Conservation (phyloP, 1,140 invertebrate species). For the Diuraphis noxia region DNA sequence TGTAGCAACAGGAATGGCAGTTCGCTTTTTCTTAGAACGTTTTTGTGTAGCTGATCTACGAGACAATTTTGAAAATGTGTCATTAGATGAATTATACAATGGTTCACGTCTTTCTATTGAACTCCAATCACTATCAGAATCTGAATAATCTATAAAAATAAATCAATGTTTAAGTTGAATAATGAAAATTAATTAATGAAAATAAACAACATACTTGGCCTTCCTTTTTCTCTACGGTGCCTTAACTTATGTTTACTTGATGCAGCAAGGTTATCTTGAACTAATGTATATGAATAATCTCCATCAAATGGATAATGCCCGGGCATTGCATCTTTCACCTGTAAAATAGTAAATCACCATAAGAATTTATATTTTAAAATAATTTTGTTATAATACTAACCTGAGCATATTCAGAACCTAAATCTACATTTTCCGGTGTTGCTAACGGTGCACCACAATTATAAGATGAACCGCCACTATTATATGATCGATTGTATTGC, state of each 20-base stretch:
- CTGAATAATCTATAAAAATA: slow-evolving; percentile 70
- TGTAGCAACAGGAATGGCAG: slow-evolving; percentile 80
- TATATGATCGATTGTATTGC: slow-evolving; percentile 60
- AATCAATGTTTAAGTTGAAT: slow-evolving; percentile 22
- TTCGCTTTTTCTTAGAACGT: slow-evolving; percentile 75
- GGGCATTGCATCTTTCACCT: slow-evolving; percentile 67
- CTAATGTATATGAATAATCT: slow-evolving; percentile 66
- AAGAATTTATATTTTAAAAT: neutral
- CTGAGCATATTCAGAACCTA: slow-evolving; percentile 70
- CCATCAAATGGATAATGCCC: slow-evolving; percentile 66
- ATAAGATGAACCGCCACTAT: slow-evolving; percentile 60
- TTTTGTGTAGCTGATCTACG: slow-evolving; percentile 78
- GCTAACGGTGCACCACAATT: slow-evolving; percentile 79
- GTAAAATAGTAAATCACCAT: slow-evolving; percentile 49
- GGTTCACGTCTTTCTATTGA: slow-evolving; percentile 73
- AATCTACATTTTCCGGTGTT: slow-evolving; percentile 77
- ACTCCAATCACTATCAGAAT: slow-evolving; percentile 86
- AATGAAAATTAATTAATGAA: slow-evolving; percentile 1
- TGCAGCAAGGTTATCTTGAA: slow-evolving; percentile 67
- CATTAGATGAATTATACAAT: slow-evolving; percentile 61
- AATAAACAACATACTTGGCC: slow-evolving; percentile 64
- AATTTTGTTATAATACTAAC: slow-evolving; percentile 59
- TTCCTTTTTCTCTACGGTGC: slow-evolving; percentile 68
- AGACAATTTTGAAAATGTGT: slow-evolving; percentile 64
- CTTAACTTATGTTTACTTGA: slow-evolving; percentile 66